phyloP scores from a whole-genome alignment of 2,888 invertebrate species.

The Aspidiotus destructor region DNA sequence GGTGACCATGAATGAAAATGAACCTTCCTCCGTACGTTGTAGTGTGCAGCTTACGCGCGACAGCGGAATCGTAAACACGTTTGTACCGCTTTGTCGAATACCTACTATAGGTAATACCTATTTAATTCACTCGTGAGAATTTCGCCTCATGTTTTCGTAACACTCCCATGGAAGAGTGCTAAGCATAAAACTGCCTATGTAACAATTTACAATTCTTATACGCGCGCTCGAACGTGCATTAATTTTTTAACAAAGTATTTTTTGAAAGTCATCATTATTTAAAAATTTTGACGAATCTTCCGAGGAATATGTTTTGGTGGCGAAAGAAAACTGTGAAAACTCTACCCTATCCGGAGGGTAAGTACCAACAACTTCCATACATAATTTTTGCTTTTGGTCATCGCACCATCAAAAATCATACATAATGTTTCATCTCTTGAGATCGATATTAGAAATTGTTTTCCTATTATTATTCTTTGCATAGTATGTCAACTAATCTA shows the following conservation, averaged over 20 bases:
- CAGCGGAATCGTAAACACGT: neutral
- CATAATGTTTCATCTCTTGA: no score
- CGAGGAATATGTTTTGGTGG: conserved; percentile 15
- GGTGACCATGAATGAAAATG: conserved; percentile 24
- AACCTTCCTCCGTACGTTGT: no score
- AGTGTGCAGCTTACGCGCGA: no score
- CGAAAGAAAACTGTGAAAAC: conserved; percentile 8
- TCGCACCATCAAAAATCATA: no score
- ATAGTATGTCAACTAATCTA: no score
- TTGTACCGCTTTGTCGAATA: conserved; percentile 12
- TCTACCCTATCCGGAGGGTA: conserved; percentile 23
- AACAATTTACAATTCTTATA: no score
- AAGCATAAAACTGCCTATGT: no score
- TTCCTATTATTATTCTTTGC: no score
- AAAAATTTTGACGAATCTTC: neutral
- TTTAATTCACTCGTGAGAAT: neutral
- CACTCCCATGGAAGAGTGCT: no score
- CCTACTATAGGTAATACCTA: conserved; percentile 2
- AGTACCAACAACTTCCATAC: conserved; percentile 5
- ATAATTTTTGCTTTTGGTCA: neutral
- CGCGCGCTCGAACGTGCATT: neutral
- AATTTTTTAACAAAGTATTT: neutral
- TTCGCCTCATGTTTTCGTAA: no score
- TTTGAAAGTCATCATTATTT: neutral
- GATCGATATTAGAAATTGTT: no score